A percentile compares a stretch with the other conserved stretches of the same genome.
Conservation (phyloP, 2,888 invertebrate species). For the Macrophya alboannulata region DNA sequence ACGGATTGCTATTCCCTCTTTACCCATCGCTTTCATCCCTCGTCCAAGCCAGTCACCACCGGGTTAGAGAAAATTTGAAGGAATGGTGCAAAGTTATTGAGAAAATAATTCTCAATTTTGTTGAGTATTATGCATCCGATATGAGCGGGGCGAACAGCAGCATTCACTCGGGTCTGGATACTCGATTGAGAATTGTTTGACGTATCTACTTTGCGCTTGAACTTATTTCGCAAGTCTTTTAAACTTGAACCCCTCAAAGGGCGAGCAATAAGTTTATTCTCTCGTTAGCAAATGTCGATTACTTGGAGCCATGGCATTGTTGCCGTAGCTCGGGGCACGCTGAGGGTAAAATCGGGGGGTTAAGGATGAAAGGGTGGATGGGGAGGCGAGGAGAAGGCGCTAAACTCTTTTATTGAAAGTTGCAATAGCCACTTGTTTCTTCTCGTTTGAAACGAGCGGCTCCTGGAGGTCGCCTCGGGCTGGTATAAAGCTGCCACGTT, state of each 20-base stretch:
- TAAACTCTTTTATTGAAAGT: constrained; percentile 53
- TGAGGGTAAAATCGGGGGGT: neutral
- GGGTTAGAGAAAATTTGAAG: neutral
- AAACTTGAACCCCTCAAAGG: constrained; percentile 27
- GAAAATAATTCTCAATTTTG: neutral
- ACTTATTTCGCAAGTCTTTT: neutral
- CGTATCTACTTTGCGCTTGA: constrained; percentile 4
- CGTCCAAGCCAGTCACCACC: constrained; percentile 21
- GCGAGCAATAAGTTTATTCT: constrained; percentile 28
- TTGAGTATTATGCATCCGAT: neutral
- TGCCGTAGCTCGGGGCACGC: neutral
- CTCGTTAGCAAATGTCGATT: constrained; percentile 37
- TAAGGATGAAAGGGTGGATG: neutral
- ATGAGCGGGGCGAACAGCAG: neutral
- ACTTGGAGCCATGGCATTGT: neutral
- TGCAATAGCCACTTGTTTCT: constrained; percentile 50
- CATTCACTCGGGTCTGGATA: neutral
- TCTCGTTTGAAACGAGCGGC: constrained; percentile 21
- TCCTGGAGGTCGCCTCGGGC: constrained; percentile 29
- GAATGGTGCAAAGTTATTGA: constrained; percentile 31
- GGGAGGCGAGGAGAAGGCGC: neutral
- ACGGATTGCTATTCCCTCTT: constrained; percentile 40
- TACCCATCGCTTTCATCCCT: constrained; percentile 53
- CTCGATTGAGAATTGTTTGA: neutral
- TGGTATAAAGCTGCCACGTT: constrained; percentile 53